A percentile compares a stretch with the other conserved stretches of the same genome.
Conservation (phyloP, 2,797 vertebrate species). For the Calcarius lapponicus region DNA sequence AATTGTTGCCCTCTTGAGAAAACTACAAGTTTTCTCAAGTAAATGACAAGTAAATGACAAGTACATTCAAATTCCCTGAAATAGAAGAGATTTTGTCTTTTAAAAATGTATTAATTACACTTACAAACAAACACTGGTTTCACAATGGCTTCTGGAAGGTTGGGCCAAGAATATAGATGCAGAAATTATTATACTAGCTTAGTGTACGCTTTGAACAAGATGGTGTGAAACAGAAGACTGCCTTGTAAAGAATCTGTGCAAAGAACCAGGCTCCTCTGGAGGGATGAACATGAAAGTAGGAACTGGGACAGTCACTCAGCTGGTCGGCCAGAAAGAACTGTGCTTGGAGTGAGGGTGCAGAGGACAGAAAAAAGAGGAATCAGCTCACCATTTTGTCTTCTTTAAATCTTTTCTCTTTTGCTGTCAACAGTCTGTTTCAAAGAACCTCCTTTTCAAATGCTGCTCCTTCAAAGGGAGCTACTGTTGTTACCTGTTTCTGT, state of each 20-base stretch:
- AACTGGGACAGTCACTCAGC: not conserved
- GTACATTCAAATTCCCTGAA: not conserved
- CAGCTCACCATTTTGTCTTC: not conserved
- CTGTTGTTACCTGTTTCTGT: not conserved
- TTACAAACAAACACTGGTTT: not conserved
- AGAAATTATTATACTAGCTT: not conserved
- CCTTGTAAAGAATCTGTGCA: not conserved
- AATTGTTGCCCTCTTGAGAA: not conserved
- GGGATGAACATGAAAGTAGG: not conserved
- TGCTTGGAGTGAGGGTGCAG: not conserved
- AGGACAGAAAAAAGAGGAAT: not conserved
- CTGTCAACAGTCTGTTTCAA: not conserved
- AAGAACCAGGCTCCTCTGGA: not conserved
- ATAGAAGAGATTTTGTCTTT: not conserved
- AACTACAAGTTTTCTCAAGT: not conserved
- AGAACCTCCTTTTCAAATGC: not conserved
- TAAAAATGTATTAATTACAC: not conserved
- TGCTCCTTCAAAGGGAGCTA: not conserved
- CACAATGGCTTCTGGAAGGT: not conserved
- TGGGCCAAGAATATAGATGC: not conserved
- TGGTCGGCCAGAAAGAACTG: not conserved
- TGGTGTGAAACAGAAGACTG: not conserved
- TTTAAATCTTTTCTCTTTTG: not conserved
- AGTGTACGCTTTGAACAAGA: not conserved
- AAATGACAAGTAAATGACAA: not conserved